Base-by-base conservation (phyloP, 2,113 vertebrate species). In the Chionomys nivalis region DNA sequence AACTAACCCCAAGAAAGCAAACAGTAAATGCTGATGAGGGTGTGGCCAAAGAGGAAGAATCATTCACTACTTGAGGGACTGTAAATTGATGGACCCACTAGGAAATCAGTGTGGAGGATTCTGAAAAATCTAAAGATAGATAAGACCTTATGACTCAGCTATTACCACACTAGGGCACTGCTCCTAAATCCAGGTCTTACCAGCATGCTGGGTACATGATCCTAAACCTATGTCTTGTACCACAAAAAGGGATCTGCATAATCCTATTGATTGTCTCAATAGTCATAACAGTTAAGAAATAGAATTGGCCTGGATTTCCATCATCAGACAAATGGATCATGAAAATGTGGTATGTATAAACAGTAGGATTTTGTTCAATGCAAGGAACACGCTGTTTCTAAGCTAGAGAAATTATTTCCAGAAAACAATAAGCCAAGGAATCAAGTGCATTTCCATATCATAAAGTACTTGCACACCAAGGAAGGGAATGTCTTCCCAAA, bases 341-440 rank as follows among this genome's bases (percentile, higher is more conserved):
- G 36, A 88, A 58, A 73, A 58, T 73, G 68, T 17, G 12, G 7
- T 16, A 4, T 39, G 33, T 16, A 28, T 42, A 55, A 16, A 42
- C 47, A 88, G 10, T 87, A 73, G 36, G 24, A 88, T 58, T 73
- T 55, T 88, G 55, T 73, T 72, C 68, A 73, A 10, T 55, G 7
- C 58, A 75, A 58, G 63, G 36, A 96, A 33, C 8, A 94, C 47
- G 3, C 3, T 70, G 39, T 79, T 92, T 47, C 12, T 86, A 81
- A 94, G 36, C 24, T 12, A 93, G 44, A 9, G 58, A 89, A 83
- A 65, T 94, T 24, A 76, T 12, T 4, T 13, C 16, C 49, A 66
- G 26, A 87, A 89, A 94, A 94, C 14, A 55, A 33, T 28, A 12
- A 91, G n/a, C 42, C 89, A 61, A 73, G 39, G 33, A 90, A 88